phyloP scores from a whole-genome alignment of 2,888 invertebrate genomes.

The Cheilosia scutellata region DNA sequence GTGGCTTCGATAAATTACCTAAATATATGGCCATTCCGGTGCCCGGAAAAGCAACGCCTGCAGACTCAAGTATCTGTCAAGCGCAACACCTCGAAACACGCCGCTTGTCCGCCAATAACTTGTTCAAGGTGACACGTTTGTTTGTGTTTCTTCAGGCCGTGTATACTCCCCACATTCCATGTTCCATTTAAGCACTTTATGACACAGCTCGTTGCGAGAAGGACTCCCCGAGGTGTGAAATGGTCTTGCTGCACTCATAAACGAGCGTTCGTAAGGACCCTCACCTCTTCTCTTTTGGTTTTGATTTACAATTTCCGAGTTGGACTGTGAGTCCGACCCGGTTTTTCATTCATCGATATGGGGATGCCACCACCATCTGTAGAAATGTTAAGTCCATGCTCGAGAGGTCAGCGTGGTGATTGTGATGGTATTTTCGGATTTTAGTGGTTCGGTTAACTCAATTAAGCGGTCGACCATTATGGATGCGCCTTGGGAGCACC shows the following conservation, averaged over 20 bases:
- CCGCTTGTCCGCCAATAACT: slow-evolving; percentile 71
- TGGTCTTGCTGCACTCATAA: slow-evolving; percentile 70
- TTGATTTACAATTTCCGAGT: slow-evolving; percentile 75
- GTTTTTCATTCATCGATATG: slow-evolving; percentile 70
- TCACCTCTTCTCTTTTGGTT: slow-evolving; percentile 49
- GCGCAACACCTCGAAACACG: slow-evolving; percentile 70
- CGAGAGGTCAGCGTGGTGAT: slow-evolving; percentile 40
- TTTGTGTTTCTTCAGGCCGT: slow-evolving; percentile 38
- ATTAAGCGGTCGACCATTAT: slow-evolving; percentile 67
- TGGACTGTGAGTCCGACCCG: slow-evolving; percentile 37
- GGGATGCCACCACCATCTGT: slow-evolving; percentile 16
- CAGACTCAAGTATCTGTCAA: slow-evolving; percentile 69
- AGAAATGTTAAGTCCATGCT: slow-evolving; percentile 11
- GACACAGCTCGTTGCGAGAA: slow-evolving; percentile 50
- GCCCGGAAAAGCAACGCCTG: slow-evolving; percentile 62
- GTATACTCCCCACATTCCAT: slow-evolving; percentile 18
- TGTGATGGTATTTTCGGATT: slow-evolving; percentile 19
- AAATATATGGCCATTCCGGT: slow-evolving; percentile 49
- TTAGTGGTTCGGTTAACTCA: slow-evolving; percentile 66
- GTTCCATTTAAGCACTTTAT: slow-evolving; percentile 51
- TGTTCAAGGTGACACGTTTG: slow-evolving; percentile 65
- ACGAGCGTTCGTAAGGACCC: slow-evolving; percentile 69
- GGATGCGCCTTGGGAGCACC: slow-evolving; percentile 62
- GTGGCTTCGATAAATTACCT: slow-evolving; percentile 49
- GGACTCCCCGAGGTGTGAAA: slow-evolving; percentile 75